Conservation (phyloP, 2,797 vertebrate genomes). For the Acanthurus tractus region DNA sequence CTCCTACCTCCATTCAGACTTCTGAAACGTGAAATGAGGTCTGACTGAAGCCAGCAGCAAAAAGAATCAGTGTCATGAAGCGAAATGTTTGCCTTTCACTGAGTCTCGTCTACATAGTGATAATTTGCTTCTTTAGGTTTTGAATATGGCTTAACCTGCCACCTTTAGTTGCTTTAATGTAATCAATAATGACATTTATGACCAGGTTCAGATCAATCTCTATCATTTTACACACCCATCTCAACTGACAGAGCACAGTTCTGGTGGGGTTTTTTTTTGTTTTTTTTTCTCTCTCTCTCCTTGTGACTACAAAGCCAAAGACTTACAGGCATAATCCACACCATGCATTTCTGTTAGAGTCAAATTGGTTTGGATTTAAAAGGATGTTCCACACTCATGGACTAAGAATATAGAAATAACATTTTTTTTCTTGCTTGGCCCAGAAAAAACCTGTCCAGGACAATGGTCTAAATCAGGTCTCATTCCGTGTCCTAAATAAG, state of each 20-base stretch:
- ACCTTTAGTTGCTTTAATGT: not conserved
- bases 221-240: not conserved
- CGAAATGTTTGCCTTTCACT: constrained; percentile 45
- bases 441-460: constrained; percentile 29
- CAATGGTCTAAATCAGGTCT: constrained; percentile 20
- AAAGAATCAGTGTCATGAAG: constrained; percentile 37
- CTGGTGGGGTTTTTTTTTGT: not conserved
- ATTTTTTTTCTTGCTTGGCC: constrained; percentile 1
- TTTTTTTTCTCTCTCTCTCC: not conserved
- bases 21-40: constrained; percentile 69
- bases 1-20: constrained; percentile 44
- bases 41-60: constrained; percentile 59
- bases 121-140: constrained; percentile 13
- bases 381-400: constrained; percentile 46
- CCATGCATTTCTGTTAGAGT: constrained; percentile 37
- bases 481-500: not conserved
- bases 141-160: not conserved
- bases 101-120: not conserved
- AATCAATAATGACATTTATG: constrained; percentile 17
- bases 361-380: constrained; percentile 49
- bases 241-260: constrained; percentile 11
- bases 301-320: constrained; percentile 5
- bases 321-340: constrained; percentile 49
- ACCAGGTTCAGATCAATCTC: constrained; percentile 12
- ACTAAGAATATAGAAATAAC: constrained; percentile 32